Base-by-base conservation (phyloP, 2,113 vertebrate genomes). In the Xiphophorus hellerii region DNA sequence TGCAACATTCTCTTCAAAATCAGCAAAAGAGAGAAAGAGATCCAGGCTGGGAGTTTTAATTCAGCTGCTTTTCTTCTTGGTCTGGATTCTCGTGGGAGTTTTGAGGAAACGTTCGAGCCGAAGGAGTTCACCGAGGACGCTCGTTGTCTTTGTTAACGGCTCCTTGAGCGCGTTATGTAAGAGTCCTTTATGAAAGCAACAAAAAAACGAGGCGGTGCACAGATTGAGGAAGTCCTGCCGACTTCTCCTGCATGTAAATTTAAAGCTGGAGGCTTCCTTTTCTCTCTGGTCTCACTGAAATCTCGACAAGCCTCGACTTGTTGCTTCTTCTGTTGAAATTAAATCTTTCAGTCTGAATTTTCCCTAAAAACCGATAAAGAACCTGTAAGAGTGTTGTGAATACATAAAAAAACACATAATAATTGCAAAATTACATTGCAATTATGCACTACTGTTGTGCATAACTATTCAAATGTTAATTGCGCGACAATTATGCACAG, bases 91-190 rank as follows among this genome's bases (percentile, higher is more conserved):
- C 5, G 20, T n/a, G 44, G 29, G n/a, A 35, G 22, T 70, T 35
- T 35, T 1, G 28, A 39, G 35, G 22, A 48, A 6, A 3, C 11
- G 4, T 31, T n/a, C 6, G 15, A 7, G 44, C 31, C 37, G 30
- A 25, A 29, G 31, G 48, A 66, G 88, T 85, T 86, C 73, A 87
- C 51, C 1, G 76, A 75, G 89, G 80, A 69, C 85, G 73, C 76
- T 37, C 69, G 71, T 86, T 84, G 66, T 80, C 65, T 87, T 76
- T 63, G 39, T 54, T 74, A 69, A 79, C 42, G 1, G 64, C 48
- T 33, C 71, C 81, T 74, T 35, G 73, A 39, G 80, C 14, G 9
- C 61, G 83, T 94, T 93, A 94, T 84, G 84, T 86, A 94, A 94
- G 84, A 84, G 66, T 2, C 44, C 31, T 73, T 71, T 83, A 70